A percentile compares a stretch with the other conserved stretches of the same genome.
These are phyloP conservation scores for Coenonympha glycerion DNA, from an alignment of 2,888 invertebrate genomes.

Conservation along the genomic window DNA sequence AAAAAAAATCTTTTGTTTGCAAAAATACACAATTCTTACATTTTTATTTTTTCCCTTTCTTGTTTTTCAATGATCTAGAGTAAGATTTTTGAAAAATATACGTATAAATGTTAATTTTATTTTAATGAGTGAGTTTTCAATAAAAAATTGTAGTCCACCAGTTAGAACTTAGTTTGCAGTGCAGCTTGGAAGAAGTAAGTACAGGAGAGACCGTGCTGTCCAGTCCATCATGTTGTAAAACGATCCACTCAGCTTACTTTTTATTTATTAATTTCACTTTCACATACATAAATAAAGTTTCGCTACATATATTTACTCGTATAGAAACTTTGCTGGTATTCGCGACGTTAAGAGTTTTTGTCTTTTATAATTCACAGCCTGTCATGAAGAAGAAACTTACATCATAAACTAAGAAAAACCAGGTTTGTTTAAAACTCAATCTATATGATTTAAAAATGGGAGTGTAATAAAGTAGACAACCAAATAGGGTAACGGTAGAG, in stretches of 20 bases:
- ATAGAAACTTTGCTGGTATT: conserved; percentile 12
- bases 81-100: too few species aligned
- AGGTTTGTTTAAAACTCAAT: too few species aligned
- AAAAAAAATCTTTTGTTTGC: too few species aligned
- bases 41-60: too few species aligned
- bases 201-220: conserved; percentile 44
- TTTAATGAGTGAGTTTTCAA: too few species aligned
- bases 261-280: conserved; percentile 33
- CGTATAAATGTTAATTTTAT: too few species aligned
- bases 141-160: too few species aligned
- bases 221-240: conserved; percentile 57
- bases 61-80: too few species aligned
- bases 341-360: conserved; percentile 2
- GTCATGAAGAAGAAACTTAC: background rate
- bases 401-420: background rate
- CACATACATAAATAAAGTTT: conserved; percentile 25
- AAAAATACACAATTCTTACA: too few species aligned
- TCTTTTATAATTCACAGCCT: background rate
- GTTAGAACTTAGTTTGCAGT: conserved; percentile 21
- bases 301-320: conserved; percentile 16
- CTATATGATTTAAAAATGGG: too few species aligned
- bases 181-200: conserved; percentile 18
- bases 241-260: conserved; percentile 41
- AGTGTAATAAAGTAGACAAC: background rate
- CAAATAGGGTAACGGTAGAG: too few species aligned